These are phyloP conservation scores for Cataglyphis albicans DNA, from an alignment of 2,888 invertebrate genomes.

Conservation along the genomic window DNA sequence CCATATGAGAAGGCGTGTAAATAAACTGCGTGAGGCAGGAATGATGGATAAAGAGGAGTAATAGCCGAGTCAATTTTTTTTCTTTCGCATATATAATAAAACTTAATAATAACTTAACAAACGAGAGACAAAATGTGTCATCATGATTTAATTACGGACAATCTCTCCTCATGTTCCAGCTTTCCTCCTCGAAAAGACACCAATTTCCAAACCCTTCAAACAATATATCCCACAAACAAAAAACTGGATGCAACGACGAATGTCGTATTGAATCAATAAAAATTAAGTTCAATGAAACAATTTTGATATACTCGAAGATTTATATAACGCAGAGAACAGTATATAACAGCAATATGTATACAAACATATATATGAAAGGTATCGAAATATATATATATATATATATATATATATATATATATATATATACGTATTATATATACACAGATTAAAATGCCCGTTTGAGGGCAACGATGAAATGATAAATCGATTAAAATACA, in stretches of 20 bases:
- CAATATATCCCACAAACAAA: conserved; percentile 67
- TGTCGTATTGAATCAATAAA: conserved; percentile 36
- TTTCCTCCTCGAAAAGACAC: conserved; percentile 66
- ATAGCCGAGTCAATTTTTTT: neutral
- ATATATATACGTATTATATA: conserved; percentile 16
- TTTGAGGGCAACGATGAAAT: conserved; percentile 8
- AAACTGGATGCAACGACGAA: conserved; percentile 64
- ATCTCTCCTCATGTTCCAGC: conserved; percentile 58
- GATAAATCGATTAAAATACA: neutral
- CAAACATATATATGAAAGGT: neutral
- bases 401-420: conserved; percentile 1
- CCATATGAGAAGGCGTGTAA: conserved; percentile 71
- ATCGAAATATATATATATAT: neutral
- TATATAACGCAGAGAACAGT: conserved; percentile 32
- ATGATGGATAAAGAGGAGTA: conserved; percentile 55
- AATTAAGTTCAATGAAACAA: conserved; percentile 13
- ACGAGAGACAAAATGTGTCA: neutral
- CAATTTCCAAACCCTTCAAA: conserved; percentile 76
- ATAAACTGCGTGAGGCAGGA: conserved; percentile 36
- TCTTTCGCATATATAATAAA: neutral
- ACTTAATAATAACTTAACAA: neutral
- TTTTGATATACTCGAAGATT: conserved; percentile 23
- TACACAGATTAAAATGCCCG: conserved; percentile 3
- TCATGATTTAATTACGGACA: neutral
- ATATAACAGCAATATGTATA: conserved; percentile 28